Conservation (phyloP, 1,140 invertebrate species). For the Hylaeus anthracinus region DNA sequence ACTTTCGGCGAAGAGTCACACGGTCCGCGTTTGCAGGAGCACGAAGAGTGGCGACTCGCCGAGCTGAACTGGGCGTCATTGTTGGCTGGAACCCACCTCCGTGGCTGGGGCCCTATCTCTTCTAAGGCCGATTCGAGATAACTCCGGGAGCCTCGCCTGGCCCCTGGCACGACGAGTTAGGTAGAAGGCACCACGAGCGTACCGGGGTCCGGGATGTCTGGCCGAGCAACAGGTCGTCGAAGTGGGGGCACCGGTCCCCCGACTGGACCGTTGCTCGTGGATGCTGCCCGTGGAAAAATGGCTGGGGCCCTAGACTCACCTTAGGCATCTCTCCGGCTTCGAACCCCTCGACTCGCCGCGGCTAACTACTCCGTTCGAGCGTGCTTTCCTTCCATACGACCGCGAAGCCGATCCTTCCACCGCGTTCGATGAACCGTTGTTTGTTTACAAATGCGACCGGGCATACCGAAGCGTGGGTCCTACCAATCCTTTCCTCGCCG, state of each 20-base stretch:
- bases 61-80: constrained; percentile 79
- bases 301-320: constrained; percentile 65
- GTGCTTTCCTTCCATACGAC: background rate
- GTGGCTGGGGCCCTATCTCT: constrained; percentile 73
- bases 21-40: constrained; percentile 42
- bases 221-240: constrained; percentile 34
- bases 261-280: constrained; percentile 66
- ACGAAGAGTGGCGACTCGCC: constrained; percentile 62
- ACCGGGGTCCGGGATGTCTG: constrained; percentile 59
- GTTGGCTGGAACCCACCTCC: constrained; percentile 69
- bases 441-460: constrained; percentile 33
- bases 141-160: constrained; percentile 62
- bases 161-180: constrained; percentile 63
- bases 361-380: constrained; percentile 25
- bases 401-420: background rate
- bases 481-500: too few relatives aligned
- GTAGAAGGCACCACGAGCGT: constrained; percentile 56
- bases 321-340: constrained; percentile 53
- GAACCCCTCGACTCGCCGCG: constrained; percentile 48
- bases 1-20: constrained; percentile 24
- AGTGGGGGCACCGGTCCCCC: constrained; percentile 54
- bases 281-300: constrained; percentile 65
- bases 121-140: constrained; percentile 71
- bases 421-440: constrained; percentile 39
- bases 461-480: too few relatives aligned